Evolutionary conservation across 2,888 invertebrate genomes (phyloP), one percentile per base, ranked within the genome.

Genomic region (Quadroppia sp.): DNA sequence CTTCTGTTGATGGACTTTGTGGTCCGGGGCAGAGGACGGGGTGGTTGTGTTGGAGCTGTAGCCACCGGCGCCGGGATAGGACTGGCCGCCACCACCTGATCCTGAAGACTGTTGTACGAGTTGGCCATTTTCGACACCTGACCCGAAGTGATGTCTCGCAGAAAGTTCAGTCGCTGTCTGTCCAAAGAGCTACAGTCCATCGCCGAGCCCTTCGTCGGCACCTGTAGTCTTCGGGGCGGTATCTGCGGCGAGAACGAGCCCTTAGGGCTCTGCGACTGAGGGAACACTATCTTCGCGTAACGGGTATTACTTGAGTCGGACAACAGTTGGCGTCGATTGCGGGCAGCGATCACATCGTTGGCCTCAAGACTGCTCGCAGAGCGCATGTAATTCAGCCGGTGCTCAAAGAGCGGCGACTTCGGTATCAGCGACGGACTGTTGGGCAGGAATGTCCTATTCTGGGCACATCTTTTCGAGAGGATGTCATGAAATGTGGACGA

Each of bases 41-140:
- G 59, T 25, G 69, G 53, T 13, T 45, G 69, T 48, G 71, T 72
- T 36, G 4, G 36, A 36, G 36, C 6, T 36, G 36, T 36, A 36
- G n/a, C n/a, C n/a, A n/a, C n/a, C n/a, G n/a, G n/a, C n/a, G n/a
- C n/a, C n/a, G n/a, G n/a, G n/a, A n/a, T n/a, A n/a, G n/a, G n/a
- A n/a, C n/a, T n/a, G n/a, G n/a, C n/a, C n/a, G n/a, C n/a, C n/a
- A n/a, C n/a, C n/a, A n/a, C n/a, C n/a, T n/a, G n/a, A n/a, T 77
- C 73, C 50, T 72, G 75, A 61, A 77, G 70, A 23, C 50, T 76
- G 40, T 74, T 77, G 36, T 76, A 77, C 15, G 77, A 77, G 71
- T 74, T 74, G 23, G 76, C 75, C 76, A 77, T 76, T 75, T 76
- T 73, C 28, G 77, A 75, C 13, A 77, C 76, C n/a, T 75, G 59